Conservation (phyloP, 2,888 invertebrate genomes). For the Plemyria rubiginata region DNA sequence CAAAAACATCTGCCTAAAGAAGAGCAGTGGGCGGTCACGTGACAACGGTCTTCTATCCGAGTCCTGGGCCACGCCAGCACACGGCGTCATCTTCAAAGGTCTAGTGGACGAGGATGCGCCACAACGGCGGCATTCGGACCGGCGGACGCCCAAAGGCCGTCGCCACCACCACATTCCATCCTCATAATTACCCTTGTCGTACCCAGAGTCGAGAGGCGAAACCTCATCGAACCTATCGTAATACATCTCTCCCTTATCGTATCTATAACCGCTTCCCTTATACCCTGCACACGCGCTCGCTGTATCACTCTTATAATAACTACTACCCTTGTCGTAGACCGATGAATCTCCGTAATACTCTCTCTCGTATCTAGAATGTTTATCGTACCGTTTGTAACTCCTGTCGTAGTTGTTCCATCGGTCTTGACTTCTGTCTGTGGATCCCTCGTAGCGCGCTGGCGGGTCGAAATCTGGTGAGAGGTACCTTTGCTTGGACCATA, state of each 20-base stretch:
- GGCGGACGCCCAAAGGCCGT: constrained; percentile 57
- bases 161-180: constrained; percentile 68
- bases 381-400: constrained; percentile 40
- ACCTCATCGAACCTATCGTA: constrained; percentile 48
- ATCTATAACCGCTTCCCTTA: constrained; percentile 33
- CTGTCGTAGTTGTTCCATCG: constrained; percentile 42
- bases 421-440: constrained; percentile 41
- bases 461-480: constrained; percentile 49
- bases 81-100: constrained; percentile 68
- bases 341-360: constrained; percentile 32
- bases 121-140: constrained; percentile 64
- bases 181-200: constrained; percentile 51
- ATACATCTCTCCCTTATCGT: constrained; percentile 27
- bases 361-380: constrained; percentile 38
- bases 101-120: constrained; percentile 69
- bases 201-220: constrained; percentile 47
- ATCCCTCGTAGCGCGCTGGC: constrained; percentile 42
- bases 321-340: constrained; percentile 38
- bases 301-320: constrained; percentile 28
- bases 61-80: constrained; percentile 57
- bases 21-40: constrained; percentile 71
- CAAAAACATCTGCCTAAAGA: constrained; percentile 70
- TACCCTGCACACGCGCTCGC: constrained; percentile 42
- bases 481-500: constrained; percentile 58
- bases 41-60: constrained; percentile 52